Evolutionary conservation across 2,888 invertebrate species (phyloP).

Genomic region (Cryptocephalus primarius): DNA sequence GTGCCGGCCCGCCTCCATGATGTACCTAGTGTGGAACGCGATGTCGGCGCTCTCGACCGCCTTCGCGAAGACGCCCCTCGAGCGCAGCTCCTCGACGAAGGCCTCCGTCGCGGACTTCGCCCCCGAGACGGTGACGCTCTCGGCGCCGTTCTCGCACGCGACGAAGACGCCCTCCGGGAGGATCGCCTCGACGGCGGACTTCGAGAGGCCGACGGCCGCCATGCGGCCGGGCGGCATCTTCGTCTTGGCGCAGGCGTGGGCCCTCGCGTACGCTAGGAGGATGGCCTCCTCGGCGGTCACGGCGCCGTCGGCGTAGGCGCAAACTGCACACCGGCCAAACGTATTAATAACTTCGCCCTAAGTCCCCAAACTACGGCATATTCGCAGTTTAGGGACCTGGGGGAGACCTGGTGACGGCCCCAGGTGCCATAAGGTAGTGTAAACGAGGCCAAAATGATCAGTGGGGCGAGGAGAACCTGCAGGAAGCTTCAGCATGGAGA

Average conservation of each 20-base stretch:
- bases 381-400: too few species aligned
- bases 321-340: too few species aligned
- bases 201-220: slow-evolving; percentile 59
- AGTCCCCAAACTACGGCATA: slow-evolving; percentile 24
- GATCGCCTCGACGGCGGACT: slow-evolving; percentile 35
- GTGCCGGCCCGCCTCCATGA: slow-evolving; percentile 48
- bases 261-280: slow-evolving; percentile 48
- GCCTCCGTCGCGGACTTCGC: slow-evolving; percentile 55
- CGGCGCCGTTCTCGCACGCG: slow-evolving; percentile 79
- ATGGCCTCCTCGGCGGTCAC: slow-evolving; percentile 50
- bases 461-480: too few species aligned
- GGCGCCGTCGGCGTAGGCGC: slow-evolving; percentile 54
- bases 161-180: slow-evolving; percentile 69
- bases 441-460: too few species aligned
- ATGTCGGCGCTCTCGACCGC: slow-evolving; percentile 71
- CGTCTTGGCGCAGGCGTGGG: slow-evolving; percentile 35
- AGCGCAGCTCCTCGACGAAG: slow-evolving; percentile 55
- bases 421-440: too few species aligned
- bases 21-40: slow-evolving; percentile 75
- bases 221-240: slow-evolving; percentile 15
- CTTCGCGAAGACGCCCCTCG: slow-evolving; percentile 61
- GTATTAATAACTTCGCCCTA: too few species aligned
- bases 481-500: too few species aligned
- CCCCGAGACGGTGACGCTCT: slow-evolving; percentile 86
- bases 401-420: too few species aligned